Percentiles rank a stretch among this genome's conserved stretches.
phyloP scores from a whole-genome alignment of 53 echinoderm and acorn worm genomes.

The Temnopleurus reevesii region DNA sequence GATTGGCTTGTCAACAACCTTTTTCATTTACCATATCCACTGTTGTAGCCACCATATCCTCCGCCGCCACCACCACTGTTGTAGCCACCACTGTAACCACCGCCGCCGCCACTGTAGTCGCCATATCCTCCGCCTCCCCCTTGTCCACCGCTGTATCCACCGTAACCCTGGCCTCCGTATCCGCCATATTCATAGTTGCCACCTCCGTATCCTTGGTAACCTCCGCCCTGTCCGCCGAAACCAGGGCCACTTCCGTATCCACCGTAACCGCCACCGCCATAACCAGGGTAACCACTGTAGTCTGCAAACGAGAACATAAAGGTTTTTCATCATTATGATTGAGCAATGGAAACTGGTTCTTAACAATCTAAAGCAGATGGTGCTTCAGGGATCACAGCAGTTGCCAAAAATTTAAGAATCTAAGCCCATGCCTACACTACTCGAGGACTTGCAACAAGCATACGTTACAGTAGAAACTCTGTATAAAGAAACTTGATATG shows the following conservation, averaged over 20 bases:
- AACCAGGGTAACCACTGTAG: background rate
- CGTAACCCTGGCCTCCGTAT: background rate
- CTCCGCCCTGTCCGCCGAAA: background rate
- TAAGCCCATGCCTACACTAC: no score
- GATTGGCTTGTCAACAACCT: constrained; percentile 58
- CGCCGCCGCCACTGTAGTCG: background rate
- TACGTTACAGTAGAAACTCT: no score
- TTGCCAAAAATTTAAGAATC: no score
- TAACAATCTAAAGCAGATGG: no score
- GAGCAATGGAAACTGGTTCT: no score
- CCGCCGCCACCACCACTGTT: background rate
- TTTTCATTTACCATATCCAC: constrained; percentile 62
- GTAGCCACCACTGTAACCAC: background rate
- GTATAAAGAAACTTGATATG: no score
- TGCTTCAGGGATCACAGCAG: no score
- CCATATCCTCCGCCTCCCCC: background rate
- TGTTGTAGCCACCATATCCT: background rate
- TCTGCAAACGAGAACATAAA: no score
- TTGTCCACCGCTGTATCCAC: background rate
- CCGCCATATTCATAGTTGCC: background rate
- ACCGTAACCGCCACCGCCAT: background rate
- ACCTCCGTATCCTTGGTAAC: background rate
- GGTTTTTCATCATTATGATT: no score
- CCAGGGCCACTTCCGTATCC: background rate
- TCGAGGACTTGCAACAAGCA: no score